phyloP scores from a whole-genome alignment of 2,797 vertebrate genomes.

The Gambusia yucatana region DNA sequence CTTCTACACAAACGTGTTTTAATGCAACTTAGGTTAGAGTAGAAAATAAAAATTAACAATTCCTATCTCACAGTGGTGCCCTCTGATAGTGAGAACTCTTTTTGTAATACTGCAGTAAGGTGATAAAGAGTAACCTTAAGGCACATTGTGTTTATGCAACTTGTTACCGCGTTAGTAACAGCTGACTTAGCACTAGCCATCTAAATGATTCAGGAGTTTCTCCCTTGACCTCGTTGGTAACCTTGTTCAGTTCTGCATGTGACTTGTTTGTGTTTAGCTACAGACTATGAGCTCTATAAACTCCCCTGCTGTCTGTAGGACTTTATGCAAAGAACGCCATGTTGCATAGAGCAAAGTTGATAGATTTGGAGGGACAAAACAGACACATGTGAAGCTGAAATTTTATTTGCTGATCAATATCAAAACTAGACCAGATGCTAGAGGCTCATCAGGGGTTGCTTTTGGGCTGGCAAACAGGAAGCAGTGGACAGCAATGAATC shows the following conservation, averaged over 20 bases:
- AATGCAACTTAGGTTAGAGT: not conserved
- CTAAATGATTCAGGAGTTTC: constrained; percentile 25
- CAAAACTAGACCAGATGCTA: constrained; percentile 9
- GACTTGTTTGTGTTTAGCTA: constrained; percentile 12
- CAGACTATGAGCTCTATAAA: constrained; percentile 11
- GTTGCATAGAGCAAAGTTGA: constrained; percentile 23
- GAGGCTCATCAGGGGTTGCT: not conserved
- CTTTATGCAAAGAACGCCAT: constrained; percentile 17
- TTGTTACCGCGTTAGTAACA: not conserved
- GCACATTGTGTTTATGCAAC: constrained; percentile 13
- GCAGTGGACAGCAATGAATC: constrained; percentile 38
- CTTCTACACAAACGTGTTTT: not conserved
- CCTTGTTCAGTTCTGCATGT: constrained; percentile 4
- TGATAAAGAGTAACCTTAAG: constrained; percentile 13
- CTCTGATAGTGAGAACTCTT: not conserved
- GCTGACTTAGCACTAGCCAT: constrained; percentile 2
- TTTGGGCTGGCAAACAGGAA: constrained; percentile 29
- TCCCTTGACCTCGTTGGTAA: constrained; percentile 31
- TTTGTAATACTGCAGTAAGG: not conserved
- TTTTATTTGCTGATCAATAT: constrained; percentile 22
- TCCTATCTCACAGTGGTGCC: not conserved
- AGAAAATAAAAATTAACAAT: not conserved
- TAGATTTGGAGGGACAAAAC: constrained; percentile 28
- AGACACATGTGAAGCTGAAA: constrained; percentile 25
- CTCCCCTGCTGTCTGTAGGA: constrained; percentile 12